phyloP scores from a whole-genome alignment of 2,113 vertebrate species.

The Phrynocephalus versicolor region DNA sequence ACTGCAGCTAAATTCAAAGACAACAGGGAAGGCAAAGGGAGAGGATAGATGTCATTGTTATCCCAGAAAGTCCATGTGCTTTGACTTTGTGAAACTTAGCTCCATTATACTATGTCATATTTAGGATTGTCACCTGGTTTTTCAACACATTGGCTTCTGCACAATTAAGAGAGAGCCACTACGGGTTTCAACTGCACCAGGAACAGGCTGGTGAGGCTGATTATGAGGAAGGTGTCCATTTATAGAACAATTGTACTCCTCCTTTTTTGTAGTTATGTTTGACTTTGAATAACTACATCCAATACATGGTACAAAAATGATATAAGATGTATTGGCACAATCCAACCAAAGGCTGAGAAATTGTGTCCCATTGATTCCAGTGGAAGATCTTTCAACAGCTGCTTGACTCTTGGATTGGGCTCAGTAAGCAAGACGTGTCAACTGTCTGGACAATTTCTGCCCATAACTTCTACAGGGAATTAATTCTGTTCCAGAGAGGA shows the following conservation, averaged over 20 bases:
- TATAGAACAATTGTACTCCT: too few species aligned
- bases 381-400: background rate
- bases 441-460: background rate
- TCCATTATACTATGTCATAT: background rate
- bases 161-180: background rate
- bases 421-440: background rate
- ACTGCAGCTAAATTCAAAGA: background rate
- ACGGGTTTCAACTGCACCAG: background rate
- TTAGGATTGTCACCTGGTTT: background rate
- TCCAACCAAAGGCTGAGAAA: background rate
- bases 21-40: background rate
- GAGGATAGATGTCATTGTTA: background rate
- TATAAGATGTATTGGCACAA: background rate
- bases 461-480: background rate
- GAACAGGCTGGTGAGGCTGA: background rate
- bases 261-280: too few species aligned
- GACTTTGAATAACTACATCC: background rate
- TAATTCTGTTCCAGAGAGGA: background rate
- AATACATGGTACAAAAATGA: background rate
- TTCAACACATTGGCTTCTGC: background rate
- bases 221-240: background rate
- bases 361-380: background rate
- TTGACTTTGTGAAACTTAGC: background rate
- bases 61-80: background rate
- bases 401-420: background rate